phyloP scores from a whole-genome alignment of 2,113 vertebrate species.

The Otolemur garnettii region DNA sequence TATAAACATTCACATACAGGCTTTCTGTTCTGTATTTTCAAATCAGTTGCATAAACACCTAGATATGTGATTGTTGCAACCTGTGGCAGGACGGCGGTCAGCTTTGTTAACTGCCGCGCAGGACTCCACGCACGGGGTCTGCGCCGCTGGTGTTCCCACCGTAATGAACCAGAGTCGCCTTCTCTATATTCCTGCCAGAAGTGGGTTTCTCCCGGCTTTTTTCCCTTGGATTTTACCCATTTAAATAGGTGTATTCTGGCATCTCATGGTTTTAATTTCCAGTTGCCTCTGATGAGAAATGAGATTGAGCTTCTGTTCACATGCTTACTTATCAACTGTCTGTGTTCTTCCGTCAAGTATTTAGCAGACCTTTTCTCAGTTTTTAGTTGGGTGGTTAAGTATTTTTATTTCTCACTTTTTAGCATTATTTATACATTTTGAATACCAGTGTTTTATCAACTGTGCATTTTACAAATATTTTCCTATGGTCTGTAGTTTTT shows the following conservation, averaged over 20 bases:
- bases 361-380: background rate
- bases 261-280: background rate
- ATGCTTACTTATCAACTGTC: background rate
- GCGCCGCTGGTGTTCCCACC: background rate
- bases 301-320: background rate
- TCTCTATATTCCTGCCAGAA: background rate
- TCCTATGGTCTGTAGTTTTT: background rate
- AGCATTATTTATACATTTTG: background rate
- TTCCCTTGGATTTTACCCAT: background rate
- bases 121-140: too few species aligned
- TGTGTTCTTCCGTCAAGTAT: background rate
- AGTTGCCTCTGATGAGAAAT: background rate
- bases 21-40: background rate
- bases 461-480: background rate
- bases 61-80: background rate
- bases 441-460: slow-evolving; percentile 10
- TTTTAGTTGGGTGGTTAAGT: background rate
- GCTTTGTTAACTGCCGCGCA: background rate
- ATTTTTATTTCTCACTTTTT: background rate
- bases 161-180: background rate
- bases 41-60: slow-evolving; percentile 4
- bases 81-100: background rate
- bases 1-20: background rate
- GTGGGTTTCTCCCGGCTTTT: background rate
- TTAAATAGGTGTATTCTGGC: background rate